Percentiles rank a stretch among this genome's conserved stretches.
phyloP scores from a whole-genome alignment of 2,113 vertebrate species.

The Edolisoma coerulescens region DNA sequence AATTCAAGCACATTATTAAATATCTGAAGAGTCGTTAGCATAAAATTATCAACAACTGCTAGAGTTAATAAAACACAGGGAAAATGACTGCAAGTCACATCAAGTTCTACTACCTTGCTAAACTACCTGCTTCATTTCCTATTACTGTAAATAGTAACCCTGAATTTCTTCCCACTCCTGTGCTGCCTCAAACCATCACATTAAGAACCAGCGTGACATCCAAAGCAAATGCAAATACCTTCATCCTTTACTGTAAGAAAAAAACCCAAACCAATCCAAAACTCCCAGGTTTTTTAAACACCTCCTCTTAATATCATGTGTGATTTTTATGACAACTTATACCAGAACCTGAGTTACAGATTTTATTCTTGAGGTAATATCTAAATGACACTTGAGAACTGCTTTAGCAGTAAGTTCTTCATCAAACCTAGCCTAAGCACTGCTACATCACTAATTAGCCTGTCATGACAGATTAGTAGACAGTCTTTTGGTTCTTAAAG shows the following conservation, averaged over 20 bases:
- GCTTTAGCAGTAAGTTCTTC: background rate
- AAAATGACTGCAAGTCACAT: background rate
- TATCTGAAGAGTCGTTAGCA: background rate
- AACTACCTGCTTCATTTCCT: background rate
- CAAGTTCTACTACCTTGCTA: background rate
- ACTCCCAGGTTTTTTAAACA: fast-evolving
- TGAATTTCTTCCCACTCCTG: background rate
- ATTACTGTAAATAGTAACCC: background rate
- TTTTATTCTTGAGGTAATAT: background rate
- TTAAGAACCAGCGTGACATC: background rate
- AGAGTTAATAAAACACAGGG: background rate
- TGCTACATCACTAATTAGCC: background rate
- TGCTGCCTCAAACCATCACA: background rate
- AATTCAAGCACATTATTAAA: background rate
- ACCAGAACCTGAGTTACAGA: background rate
- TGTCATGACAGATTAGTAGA: background rate
- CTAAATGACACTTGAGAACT: background rate
- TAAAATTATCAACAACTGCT: background rate
- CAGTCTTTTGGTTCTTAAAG: background rate
- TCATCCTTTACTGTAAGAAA: background rate
- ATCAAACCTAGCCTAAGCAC: background rate
- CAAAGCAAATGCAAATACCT: background rate
- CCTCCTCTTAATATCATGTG: background rate
- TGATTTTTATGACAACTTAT: background rate
- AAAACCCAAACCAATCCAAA: background rate